Conservation (phyloP, 2,797 vertebrate species). For the Coranthus polyacanthus region DNA sequence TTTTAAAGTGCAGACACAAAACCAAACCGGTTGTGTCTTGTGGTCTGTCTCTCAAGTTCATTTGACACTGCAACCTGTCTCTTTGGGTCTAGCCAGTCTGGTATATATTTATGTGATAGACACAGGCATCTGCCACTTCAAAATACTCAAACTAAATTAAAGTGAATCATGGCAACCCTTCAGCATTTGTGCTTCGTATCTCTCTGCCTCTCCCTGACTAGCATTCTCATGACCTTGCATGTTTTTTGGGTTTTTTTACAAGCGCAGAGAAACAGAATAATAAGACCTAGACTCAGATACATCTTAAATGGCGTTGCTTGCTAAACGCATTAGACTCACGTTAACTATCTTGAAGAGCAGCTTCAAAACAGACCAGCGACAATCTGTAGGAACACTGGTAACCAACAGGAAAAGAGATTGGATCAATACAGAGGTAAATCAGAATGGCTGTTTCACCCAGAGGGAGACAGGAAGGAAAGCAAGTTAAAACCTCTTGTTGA, state of each 20-base stretch:
- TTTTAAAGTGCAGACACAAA: constrained; percentile 33
- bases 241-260: constrained; percentile 18
- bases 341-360: constrained; percentile 52
- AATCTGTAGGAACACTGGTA: constrained; percentile 16
- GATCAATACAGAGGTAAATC: constrained; percentile 55
- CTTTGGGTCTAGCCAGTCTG: constrained; percentile 22
- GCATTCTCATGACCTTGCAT: constrained; percentile 41
- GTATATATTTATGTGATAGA: constrained; percentile 39
- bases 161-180: constrained; percentile 40
- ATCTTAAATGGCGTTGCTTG: constrained; percentile 47
- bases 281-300: constrained; percentile 41
- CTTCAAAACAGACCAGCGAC: constrained; percentile 33
- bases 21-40: constrained; percentile 37
- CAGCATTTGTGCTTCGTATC: constrained; percentile 24
- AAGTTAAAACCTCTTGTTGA: constrained; percentile 41
- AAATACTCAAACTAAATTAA: constrained; percentile 45
- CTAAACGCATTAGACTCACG: constrained; percentile 60
- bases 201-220: constrained; percentile 9
- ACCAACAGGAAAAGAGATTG: constrained; percentile 43
- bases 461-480: constrained; percentile 30
- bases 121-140: constrained; percentile 61
- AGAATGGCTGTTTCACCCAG: constrained; percentile 7
- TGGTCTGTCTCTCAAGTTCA: constrained; percentile 31
- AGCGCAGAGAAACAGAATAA: constrained; percentile 21
- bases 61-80: constrained; percentile 58